A percentile compares a stretch with the other conserved stretches of the same genome.
Evolutionary conservation across 2,888 invertebrate species (phyloP).

Genomic region (Latrodectus hesperus): DNA sequence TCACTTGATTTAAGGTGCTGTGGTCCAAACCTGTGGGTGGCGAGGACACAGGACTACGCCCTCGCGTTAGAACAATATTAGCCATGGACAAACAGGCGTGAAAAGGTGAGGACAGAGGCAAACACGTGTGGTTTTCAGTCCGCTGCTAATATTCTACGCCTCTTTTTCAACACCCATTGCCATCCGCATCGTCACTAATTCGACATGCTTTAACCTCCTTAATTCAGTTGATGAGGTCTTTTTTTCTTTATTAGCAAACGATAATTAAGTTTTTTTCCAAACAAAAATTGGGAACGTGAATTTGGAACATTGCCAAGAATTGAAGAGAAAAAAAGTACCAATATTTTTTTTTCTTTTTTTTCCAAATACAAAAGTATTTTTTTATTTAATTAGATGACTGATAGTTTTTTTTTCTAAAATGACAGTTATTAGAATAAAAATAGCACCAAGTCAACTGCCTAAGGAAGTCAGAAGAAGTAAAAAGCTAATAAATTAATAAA

Average conservation of each 20-base stretch:
- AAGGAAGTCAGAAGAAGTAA: too few species aligned
- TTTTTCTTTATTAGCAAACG: background rate
- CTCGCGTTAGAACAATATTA: slow-evolving; percentile 39
- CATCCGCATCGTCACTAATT: background rate
- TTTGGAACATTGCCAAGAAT: background rate
- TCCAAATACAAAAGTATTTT: background rate
- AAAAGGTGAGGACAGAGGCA: slow-evolving; percentile 38
- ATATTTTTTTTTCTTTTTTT: background rate
- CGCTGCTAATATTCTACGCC: slow-evolving; percentile 29
- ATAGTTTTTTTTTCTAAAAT: too few species aligned
- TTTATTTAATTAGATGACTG: too few species aligned
- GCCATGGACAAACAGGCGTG: slow-evolving; percentile 53
- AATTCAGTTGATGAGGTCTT: background rate
- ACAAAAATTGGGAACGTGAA: background rate
- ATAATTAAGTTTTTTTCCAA: background rate
- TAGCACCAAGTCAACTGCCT: too few species aligned
- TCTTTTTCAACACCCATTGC: background rate
- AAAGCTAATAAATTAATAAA: too few species aligned
- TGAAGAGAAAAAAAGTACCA: background rate
- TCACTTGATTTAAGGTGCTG: background rate
- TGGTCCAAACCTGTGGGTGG: slow-evolving; percentile 6
- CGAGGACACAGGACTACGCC: slow-evolving; percentile 20
- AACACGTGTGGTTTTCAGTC: slow-evolving; percentile 39
- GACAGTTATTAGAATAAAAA: too few species aligned
- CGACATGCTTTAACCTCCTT: background rate